A percentile compares a stretch with the other conserved stretches of the same genome.
These are phyloP conservation scores for Gymnocypris eckloni DNA, from an alignment of 2,797 vertebrate species.

Conservation along the genomic window DNA sequence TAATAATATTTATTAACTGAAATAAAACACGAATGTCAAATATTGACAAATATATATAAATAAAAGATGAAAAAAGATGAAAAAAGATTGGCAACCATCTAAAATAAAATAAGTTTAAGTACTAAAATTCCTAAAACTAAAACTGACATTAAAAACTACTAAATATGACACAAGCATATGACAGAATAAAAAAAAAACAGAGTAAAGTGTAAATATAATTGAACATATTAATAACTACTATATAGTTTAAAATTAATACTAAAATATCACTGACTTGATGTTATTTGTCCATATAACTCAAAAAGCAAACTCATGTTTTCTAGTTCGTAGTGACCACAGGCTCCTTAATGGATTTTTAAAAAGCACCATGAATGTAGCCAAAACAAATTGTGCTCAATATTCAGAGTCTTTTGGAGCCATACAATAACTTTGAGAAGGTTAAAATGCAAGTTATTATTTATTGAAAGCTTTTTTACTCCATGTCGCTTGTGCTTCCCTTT, in stretches of 20 bases:
- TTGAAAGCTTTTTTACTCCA: neutral
- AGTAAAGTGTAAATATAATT: neutral
- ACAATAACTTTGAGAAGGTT: neutral
- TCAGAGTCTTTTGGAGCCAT: neutral
- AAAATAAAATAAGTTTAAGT: neutral
- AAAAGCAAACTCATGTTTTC: neutral
- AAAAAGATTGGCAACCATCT: neutral
- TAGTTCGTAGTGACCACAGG: neutral
- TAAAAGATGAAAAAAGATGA: no score
- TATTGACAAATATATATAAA: no score
- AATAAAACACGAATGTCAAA: neutral
- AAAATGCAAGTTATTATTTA: neutral
- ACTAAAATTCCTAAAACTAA: neutral
- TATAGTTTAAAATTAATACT: neutral
- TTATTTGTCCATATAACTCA: neutral
- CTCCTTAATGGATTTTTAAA: neutral
- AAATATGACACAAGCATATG: neutral
- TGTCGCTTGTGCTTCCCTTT: neutral
- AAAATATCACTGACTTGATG: neutral
- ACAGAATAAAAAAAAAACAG: neutral
- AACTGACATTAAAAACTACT: neutral
- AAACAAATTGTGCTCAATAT: neutral
- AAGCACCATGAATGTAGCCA: neutral
- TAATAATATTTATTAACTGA: neutral
- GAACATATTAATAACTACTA: neutral